These are phyloP conservation scores for Pantherophis vulpinus DNA, from an alignment of 2,797 vertebrate species.

Conservation along the genomic window DNA sequence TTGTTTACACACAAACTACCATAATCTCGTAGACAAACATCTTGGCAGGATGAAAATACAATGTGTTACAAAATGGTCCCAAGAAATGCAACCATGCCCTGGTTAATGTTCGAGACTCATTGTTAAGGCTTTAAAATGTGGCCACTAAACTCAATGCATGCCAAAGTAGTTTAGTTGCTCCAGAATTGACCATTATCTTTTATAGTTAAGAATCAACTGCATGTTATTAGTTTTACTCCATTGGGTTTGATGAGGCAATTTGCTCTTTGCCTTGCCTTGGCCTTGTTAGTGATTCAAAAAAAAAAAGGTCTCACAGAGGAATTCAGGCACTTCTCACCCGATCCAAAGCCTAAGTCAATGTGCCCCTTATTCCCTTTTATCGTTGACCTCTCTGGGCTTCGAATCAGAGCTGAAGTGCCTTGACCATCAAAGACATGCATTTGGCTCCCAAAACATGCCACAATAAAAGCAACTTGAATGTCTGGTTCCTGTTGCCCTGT, in stretches of 20 bases:
- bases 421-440: slow-evolving; percentile 61
- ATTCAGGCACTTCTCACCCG: slow-evolving; percentile 55
- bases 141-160: slow-evolving; percentile 60
- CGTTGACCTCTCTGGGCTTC: neutral
- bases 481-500: neutral
- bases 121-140: slow-evolving; percentile 65
- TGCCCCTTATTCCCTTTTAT: neutral
- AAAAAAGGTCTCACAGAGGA: slow-evolving; percentile 56
- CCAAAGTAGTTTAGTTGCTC: slow-evolving; percentile 65
- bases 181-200: slow-evolving; percentile 74
- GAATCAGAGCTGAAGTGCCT: slow-evolving; percentile 46
- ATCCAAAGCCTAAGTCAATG: neutral
- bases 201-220: slow-evolving; percentile 72
- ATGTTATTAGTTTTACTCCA: slow-evolving; percentile 68
- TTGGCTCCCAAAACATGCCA: slow-evolving; percentile 14
- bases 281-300: slow-evolving; percentile 64
- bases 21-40: slow-evolving; percentile 35
- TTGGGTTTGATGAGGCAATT: slow-evolving; percentile 55
- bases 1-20: neutral
- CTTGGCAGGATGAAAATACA: slow-evolving; percentile 52
- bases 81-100: slow-evolving; percentile 60
- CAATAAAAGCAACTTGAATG: neutral
- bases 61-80: slow-evolving; percentile 56
- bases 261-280: slow-evolving; percentile 70
- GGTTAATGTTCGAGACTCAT: slow-evolving; percentile 64